Evolutionary conservation across 2,888 invertebrate species (phyloP), one percentile per base, ranked within the genome.

Genomic region (Taenaris catops): DNA sequence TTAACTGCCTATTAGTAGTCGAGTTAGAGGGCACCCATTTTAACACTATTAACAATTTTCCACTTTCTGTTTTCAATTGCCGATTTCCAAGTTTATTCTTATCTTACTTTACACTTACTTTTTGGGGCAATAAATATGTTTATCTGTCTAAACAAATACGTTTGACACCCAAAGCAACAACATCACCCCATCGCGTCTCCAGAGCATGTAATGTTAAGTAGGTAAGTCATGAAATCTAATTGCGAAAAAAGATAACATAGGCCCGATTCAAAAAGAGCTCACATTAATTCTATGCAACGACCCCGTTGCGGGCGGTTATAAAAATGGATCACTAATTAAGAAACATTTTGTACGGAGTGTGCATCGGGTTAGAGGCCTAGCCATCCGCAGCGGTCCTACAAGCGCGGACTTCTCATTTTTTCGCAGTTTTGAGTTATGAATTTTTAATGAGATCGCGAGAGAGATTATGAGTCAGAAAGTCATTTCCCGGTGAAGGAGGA

Each of bases 391-490:
- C 64, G 71, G n/a, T n/a, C n/a, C n/a, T n/a, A n/a, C n/a, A n/a
- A n/a, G n/a, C n/a, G n/a, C n/a, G n/a, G n/a, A 70, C 68, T 81
- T 84, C 76, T 81, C 66, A 75, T 80, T 84, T 86, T 81, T 86
- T 73, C 71, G 74, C 87, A 79, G 74, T 78, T 81, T 81, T 76
- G 73, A 87, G 81, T 88, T 89, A 88, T 89, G 88, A 89, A 88
- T 88, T 89, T 88, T 86, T 89, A 89, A 89, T 89, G 88, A 89
- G 89, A 88, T 89, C 79, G 87, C 84, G 63, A 71, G 80, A 78
- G 79, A 88, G 78, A 88, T 88, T 88, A 88, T 73, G 87, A 87
- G 81, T 76, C 84, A 75, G 87, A 87, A 86, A 87, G 86, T 87
- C 86, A 86, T 87, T 87, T 87, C 86, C 86, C 83, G 69, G 80